Base-by-base conservation (phyloP, 1,140 invertebrate genomes). In the Drosophila trapezifrons region DNA sequence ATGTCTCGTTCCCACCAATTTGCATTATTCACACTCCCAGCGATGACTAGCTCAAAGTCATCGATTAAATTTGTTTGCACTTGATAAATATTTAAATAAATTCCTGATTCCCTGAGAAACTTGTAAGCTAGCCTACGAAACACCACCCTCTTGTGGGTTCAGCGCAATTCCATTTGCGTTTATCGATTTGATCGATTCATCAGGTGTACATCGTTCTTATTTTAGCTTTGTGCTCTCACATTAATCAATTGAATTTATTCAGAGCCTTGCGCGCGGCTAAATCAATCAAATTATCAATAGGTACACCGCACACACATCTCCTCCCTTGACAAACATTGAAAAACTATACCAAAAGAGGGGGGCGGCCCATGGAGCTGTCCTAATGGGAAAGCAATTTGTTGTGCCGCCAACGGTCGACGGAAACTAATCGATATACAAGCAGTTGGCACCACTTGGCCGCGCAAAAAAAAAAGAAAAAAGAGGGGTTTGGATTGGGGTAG, bases 351-450 rank as follows among this genome's bases (percentile, higher is more conserved):
- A 6, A 17, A 17, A 18, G 15, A 10, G 18, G 15, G 59, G 32
- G 5, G 32, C 15, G 29, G 32, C 47, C 49, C 42, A 58, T 76
- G 73, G 51, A 79, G 76, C 80, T 70, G 74, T 67, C 57, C 47
- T 70, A 75, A 81, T 67, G 72, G 74, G 52, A 84, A 76, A 42
- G 45, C 57, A 66, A 76, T 76, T 80, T 78, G 55, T 73, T 62
- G 35, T 32, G 67, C 42, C 66, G 66, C 66, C 69, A 51, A 62
- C 51, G 65, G 22, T 37, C 32, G 65, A 77, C 57, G 46, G 75
- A 49, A 77, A 78, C 74, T 77, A 78, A 78, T 78, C 75, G 75
- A 78, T 78, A 78, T 77, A 78, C 75, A 78, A 78, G 74, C 65
- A 56, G 74, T 78, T 78, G 75, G 75, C 75, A 78, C 55, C 62